Conservation (phyloP, 2,797 vertebrate species). For the Syngnathus rostellatus region DNA sequence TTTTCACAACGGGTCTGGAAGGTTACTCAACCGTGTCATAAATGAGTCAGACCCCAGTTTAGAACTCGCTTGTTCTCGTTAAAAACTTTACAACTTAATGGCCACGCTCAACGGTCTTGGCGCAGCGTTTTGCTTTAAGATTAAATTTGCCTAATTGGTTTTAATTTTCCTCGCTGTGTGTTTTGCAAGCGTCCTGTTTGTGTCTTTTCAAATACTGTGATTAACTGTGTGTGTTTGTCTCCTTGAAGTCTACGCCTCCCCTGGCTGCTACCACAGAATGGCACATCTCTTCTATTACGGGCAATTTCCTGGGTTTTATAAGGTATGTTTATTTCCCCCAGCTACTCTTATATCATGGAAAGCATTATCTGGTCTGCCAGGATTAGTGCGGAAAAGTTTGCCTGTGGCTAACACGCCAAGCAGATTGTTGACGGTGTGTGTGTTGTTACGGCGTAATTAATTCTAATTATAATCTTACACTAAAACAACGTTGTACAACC, state of each 20-base stretch:
- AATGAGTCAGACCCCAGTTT: slow-evolving; percentile 1
- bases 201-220: neutral
- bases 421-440: slow-evolving; percentile 25
- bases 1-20: slow-evolving; percentile 52
- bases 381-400: slow-evolving; percentile 40
- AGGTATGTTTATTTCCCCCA: slow-evolving; percentile 62
- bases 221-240: slow-evolving; percentile 1
- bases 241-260: slow-evolving; percentile 57
- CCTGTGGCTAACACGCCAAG: slow-evolving; percentile 44
- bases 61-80: neutral
- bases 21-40: slow-evolving; percentile 30
- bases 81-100: slow-evolving; percentile 4
- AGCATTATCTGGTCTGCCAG: slow-evolving; percentile 63
- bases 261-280: slow-evolving; percentile 52
- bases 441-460: slow-evolving; percentile 28
- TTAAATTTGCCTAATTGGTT: slow-evolving; percentile 2
- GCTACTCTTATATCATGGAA: slow-evolving; percentile 57
- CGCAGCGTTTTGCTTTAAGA: neutral
- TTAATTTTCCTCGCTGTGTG: neutral
- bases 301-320: slow-evolving; percentile 66
- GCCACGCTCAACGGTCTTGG: neutral
- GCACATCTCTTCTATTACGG: slow-evolving; percentile 63
- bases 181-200: neutral
- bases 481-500: slow-evolving; percentile 12
- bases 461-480: slow-evolving; percentile 29